A percentile compares a stretch with the other conserved stretches of the same genome.
Conservation (phyloP, 2,888 invertebrate species). For the Lasioglossum figueresi region DNA sequence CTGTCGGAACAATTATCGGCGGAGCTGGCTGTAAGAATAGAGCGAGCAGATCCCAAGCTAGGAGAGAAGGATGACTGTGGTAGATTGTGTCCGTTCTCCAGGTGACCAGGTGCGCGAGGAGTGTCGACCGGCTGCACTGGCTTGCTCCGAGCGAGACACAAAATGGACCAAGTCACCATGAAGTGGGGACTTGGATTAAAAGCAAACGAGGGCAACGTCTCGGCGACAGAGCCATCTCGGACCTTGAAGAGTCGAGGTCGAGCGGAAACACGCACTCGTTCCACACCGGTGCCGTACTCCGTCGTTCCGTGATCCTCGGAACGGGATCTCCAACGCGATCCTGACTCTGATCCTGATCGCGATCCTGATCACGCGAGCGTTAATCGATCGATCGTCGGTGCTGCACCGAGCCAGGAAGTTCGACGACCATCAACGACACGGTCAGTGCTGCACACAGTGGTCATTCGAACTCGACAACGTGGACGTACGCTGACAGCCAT, state of each 20-base stretch:
- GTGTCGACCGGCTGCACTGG: constrained; percentile 33
- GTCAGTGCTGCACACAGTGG: constrained; percentile 58
- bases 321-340: constrained; percentile 28
- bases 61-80: constrained; percentile 30
- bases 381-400: constrained; percentile 50
- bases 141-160: constrained; percentile 76
- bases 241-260: constrained; percentile 81
- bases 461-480: background rate
- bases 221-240: constrained; percentile 83
- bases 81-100: constrained; percentile 64
- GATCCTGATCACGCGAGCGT: constrained; percentile 9
- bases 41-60: constrained; percentile 43
- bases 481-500: background rate
- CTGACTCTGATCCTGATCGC: background rate
- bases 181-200: constrained; percentile 84
- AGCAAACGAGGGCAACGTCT: constrained; percentile 84
- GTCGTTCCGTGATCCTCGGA: constrained; percentile 24
- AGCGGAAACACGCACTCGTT: constrained; percentile 57
- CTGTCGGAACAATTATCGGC: constrained; percentile 54
- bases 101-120: constrained; percentile 49
- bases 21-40: constrained; percentile 57
- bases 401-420: constrained; percentile 27
- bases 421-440: constrained; percentile 51
- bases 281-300: constrained; percentile 5
- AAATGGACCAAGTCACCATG: constrained; percentile 81